phyloP scores from a whole-genome alignment of 2,797 vertebrate genomes.

The Mormyrus proboscirostris region DNA sequence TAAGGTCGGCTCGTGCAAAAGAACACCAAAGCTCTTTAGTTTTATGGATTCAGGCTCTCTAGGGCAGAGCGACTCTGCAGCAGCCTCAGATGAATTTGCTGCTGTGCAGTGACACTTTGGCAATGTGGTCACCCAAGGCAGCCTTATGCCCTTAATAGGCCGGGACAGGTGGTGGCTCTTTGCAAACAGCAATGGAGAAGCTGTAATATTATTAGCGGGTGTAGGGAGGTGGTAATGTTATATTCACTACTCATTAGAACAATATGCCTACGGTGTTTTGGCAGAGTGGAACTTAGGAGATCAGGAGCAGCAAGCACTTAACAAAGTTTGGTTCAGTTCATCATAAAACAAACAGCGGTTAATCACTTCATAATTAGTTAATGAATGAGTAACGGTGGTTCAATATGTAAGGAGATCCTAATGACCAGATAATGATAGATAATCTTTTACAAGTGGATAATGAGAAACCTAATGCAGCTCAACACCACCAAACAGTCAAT shows the following conservation, averaged over 20 bases:
- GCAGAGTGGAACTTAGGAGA: not conserved
- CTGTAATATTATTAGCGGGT: not conserved
- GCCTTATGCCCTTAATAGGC: not conserved
- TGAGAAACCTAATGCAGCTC: not conserved
- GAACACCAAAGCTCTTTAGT: not conserved
- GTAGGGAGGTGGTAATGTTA: not conserved
- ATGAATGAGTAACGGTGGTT: not conserved
- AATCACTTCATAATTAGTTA: constrained; percentile 2
- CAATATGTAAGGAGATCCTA: not conserved
- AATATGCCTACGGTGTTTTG: not conserved
- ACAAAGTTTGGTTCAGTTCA: not conserved
- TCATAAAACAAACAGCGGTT: not conserved
- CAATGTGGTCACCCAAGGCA: not conserved
- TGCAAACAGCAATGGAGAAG: not conserved
- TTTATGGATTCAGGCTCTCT: not conserved
- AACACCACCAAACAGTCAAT: not conserved
- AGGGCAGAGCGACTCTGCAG: not conserved
- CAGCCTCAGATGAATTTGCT: not conserved
- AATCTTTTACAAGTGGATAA: not conserved
- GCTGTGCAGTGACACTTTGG: not conserved
- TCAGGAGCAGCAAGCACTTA: not conserved
- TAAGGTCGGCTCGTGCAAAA: not conserved
- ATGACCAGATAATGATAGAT: not conserved
- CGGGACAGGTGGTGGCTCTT: not conserved
- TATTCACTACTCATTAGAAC: not conserved